These are phyloP conservation scores for Philereme vetulata DNA, from an alignment of 2,888 invertebrate genomes.

Conservation along the genomic window DNA sequence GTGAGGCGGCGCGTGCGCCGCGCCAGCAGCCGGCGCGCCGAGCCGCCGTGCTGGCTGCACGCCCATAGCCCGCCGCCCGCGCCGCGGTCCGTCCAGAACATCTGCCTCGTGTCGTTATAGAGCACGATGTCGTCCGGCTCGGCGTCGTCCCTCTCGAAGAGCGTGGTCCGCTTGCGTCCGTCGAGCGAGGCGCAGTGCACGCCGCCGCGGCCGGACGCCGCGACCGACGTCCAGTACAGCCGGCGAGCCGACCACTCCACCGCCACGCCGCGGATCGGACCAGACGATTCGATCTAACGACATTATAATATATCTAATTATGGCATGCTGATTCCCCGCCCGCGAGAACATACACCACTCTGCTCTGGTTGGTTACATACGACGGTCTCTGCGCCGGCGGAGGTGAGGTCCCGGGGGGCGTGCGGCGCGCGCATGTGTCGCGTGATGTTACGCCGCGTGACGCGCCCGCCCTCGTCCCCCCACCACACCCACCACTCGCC, in stretches of 20 bases:
- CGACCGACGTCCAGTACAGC: conserved; percentile 88
- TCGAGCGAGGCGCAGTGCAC: conserved; percentile 75
- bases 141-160: conserved; percentile 77
- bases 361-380: conserved; percentile 26
- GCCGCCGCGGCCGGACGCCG: conserved; percentile 49
- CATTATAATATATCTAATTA: no score
- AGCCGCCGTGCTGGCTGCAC: conserved; percentile 86
- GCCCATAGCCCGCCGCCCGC: conserved; percentile 85
- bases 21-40: conserved; percentile 79
- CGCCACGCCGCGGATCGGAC: conserved; percentile 89
- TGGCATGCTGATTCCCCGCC: no score
- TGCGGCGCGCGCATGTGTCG: conserved; percentile 26
- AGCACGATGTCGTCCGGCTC: conserved; percentile 89
- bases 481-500: conserved; percentile 69
- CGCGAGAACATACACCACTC: not conserved
- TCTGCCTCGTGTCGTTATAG: conserved; percentile 79
- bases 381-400: conserved; percentile 28
- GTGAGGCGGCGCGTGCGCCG: conserved; percentile 88
- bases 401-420: conserved; percentile 22
- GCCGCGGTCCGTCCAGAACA: conserved; percentile 91
- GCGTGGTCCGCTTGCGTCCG: conserved; percentile 82
- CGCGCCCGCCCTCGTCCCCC: conserved; percentile 55
- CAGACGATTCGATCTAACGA: conserved; percentile 77
- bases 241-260: conserved; percentile 87
- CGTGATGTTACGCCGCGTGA: conserved; percentile 45